Evolutionary conservation across 2,113 vertebrate species (phyloP).

Genomic region (Galemys pyrenaicus): DNA sequence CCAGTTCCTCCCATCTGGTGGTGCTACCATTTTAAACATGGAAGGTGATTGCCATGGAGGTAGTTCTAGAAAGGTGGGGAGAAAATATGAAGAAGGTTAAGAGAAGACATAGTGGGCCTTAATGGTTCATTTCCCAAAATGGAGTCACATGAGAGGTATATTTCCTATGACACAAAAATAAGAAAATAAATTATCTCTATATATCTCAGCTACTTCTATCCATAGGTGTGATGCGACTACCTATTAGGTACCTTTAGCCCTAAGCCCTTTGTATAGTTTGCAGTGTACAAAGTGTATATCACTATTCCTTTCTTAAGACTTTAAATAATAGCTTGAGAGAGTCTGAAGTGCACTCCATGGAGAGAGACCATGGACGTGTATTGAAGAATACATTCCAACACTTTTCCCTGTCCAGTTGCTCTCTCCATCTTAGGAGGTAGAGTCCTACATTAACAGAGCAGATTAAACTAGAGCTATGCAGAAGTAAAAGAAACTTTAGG

Average conservation of each 20-base stretch:
- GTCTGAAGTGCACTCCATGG: neutral
- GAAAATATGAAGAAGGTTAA: neutral
- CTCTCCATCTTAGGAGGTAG: neutral
- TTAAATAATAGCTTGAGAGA: neutral
- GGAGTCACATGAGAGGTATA: neutral
- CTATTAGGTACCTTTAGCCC: neutral
- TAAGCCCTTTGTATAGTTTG: neutral
- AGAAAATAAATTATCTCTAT: neutral
- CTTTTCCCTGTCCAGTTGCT: neutral
- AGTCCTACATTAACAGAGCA: neutral
- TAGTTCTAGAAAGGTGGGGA: neutral
- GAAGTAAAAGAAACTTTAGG: neutral
- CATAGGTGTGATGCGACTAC: neutral
- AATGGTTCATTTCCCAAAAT: neutral
- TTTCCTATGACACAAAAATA: neutral
- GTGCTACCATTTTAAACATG: neutral
- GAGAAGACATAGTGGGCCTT: neutral
- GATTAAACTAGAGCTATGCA: neutral
- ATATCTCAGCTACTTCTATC: neutral
- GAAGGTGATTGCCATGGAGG: neutral
- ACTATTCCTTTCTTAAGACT: neutral
- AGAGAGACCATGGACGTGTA: neutral
- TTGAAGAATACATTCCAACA: neutral
- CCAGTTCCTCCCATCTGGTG: neutral
- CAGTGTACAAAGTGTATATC: neutral